A percentile compares a stretch with the other conserved stretches of the same genome.
These are phyloP conservation scores for Pentamera pediparva DNA, from an alignment of 53 echinoderm and acorn worm genomes.

Conservation along the genomic window DNA sequence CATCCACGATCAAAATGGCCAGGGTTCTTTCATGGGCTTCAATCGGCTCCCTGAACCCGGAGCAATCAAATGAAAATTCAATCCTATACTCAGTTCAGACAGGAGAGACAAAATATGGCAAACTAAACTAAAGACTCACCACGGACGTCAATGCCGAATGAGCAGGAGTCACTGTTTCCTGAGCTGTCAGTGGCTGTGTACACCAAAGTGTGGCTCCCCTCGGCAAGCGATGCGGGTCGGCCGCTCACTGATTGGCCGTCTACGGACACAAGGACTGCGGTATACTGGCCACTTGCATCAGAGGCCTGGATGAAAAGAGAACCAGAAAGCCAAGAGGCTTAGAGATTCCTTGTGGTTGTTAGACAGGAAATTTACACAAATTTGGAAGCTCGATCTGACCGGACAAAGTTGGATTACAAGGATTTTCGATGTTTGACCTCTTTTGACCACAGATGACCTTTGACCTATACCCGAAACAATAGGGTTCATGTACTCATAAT, in stretches of 20 bases:
- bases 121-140: slow-evolving; percentile 28
- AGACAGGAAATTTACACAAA: too few species aligned
- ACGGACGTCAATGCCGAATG: slow-evolving; percentile 46
- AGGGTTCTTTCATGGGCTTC: background rate
- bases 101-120: background rate
- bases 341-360: too few species aligned
- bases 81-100: too few species aligned
- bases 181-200: slow-evolving; percentile 59
- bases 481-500: background rate
- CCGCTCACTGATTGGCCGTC: slow-evolving; percentile 12
- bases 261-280: slow-evolving; percentile 31
- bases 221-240: slow-evolving; percentile 36
- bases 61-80: background rate
- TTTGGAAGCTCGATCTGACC: too few species aligned
- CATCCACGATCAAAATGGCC: background rate
- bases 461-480: background rate
- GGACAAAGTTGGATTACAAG: too few species aligned
- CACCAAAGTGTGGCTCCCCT: slow-evolving; percentile 40
- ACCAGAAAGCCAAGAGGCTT: background rate
- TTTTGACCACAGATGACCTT: too few species aligned
- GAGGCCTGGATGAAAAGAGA: slow-evolving; percentile 22
- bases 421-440: too few species aligned
- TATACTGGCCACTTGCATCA: slow-evolving; percentile 44
- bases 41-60: background rate
- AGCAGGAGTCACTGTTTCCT: slow-evolving; percentile 51